phyloP scores from a whole-genome alignment of 2,888 invertebrate species.

The Cephus pulcher region DNA sequence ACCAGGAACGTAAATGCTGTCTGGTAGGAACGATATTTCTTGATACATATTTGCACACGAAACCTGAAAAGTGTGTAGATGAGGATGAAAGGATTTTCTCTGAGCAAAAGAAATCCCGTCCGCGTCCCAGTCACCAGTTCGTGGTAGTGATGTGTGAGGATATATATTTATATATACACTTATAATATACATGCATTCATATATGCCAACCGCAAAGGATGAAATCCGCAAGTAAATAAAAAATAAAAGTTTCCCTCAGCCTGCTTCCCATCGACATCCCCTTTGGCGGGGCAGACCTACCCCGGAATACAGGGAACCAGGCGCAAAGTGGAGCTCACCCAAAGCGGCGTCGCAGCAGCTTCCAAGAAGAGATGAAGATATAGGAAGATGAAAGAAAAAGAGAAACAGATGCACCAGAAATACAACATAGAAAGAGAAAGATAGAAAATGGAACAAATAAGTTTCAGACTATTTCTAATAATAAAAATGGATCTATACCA shows the following conservation, averaged over 20 bases:
- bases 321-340: background rate
- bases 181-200: background rate
- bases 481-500: background rate
- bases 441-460: background rate
- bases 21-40: background rate
- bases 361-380: background rate
- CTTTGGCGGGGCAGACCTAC: background rate
- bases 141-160: background rate
- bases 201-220: background rate
- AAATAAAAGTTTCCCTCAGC: background rate
- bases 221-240: background rate
- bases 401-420: background rate
- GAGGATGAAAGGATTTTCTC: background rate
- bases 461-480: background rate
- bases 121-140: background rate
- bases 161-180: background rate
- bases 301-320: background rate
- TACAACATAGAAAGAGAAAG: background rate
- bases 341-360: background rate
- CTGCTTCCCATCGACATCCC: background rate
- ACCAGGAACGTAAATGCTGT: background rate
- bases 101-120: background rate
- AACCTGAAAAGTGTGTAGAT: background rate
- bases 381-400: background rate
- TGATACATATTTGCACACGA: background rate